Percentiles rank a stretch among this genome's conserved stretches.
These are phyloP conservation scores for Oscheius sp. DNA, from an alignment of 2,888 invertebrate species.

Conservation along the genomic window DNA sequence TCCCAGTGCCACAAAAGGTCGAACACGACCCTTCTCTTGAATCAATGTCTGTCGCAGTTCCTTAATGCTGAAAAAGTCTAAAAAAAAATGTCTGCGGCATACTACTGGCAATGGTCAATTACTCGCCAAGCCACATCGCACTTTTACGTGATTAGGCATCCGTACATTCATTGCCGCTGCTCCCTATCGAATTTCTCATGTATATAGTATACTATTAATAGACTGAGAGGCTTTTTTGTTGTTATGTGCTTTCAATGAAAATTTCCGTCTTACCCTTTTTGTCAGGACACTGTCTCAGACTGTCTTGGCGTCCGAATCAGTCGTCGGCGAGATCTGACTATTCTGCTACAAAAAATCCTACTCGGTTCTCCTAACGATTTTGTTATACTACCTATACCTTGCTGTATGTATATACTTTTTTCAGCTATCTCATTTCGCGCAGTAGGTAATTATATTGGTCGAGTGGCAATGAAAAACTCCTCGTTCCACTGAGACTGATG, in stretches of 20 bases:
- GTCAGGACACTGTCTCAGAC: slow-evolving; percentile 5
- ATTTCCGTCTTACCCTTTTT: too few relatives aligned
- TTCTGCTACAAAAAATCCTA: background rate
- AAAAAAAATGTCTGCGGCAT: background rate
- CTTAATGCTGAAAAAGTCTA: background rate
- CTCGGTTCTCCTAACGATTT: background rate
- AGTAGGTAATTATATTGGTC: slow-evolving; percentile 16
- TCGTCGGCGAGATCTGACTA: slow-evolving; percentile 16
- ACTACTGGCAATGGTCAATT: background rate
- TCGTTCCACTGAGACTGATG: slow-evolving; percentile 1
- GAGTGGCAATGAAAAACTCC: slow-evolving; percentile 21
- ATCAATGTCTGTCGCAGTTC: slow-evolving; percentile 24
- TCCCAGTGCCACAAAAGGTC: slow-evolving; percentile 31
- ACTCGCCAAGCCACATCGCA: slow-evolving; percentile 15
- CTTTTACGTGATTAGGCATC: slow-evolving; percentile 33
- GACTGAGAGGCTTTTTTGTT: slow-evolving; percentile 2
- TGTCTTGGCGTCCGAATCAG: slow-evolving; percentile 12
- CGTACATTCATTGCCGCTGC: slow-evolving; percentile 30
- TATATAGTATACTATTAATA: slow-evolving; percentile 32
- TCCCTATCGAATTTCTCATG: slow-evolving; percentile 28
- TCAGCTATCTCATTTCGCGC: too few relatives aligned
- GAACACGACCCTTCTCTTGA: slow-evolving; percentile 25
- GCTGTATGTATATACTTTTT: too few relatives aligned
- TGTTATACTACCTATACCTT: background rate
- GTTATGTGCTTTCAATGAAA: background rate